Evolutionary conservation across 2,888 invertebrate genomes (phyloP).

Genomic region (Drosophila conformis): DNA sequence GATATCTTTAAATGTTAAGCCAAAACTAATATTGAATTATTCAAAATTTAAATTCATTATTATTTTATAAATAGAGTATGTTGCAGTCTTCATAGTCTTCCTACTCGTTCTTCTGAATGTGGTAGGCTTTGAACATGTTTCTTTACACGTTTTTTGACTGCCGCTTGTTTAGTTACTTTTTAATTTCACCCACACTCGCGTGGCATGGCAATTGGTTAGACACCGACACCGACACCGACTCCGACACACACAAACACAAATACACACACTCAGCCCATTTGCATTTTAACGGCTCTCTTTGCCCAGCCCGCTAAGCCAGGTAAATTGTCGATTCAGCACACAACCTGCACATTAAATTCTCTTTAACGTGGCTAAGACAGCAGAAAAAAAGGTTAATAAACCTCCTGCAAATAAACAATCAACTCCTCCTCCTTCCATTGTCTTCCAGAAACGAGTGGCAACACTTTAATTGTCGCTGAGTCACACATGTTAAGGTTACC

Average conservation of each 20-base stretch:
- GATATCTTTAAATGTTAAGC: background rate
- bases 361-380: constrained; percentile 73
- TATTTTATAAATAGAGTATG: constrained; percentile 11
- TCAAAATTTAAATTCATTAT: too few relatives aligned
- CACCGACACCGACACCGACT: constrained; percentile 21
- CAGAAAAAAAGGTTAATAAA: constrained; percentile 73
- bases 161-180: constrained; percentile 57
- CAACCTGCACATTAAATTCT: constrained; percentile 69
- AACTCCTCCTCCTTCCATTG: constrained; percentile 43
- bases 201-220: constrained; percentile 60
- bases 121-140: constrained; percentile 34
- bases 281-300: constrained; percentile 61
- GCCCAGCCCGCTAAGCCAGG: constrained; percentile 20
- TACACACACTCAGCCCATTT: constrained; percentile 25
- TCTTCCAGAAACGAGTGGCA: constrained; percentile 46
- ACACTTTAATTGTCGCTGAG: constrained; percentile 47
- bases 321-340: constrained; percentile 52
- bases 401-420: constrained; percentile 41
- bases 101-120: constrained; percentile 6
- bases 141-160: constrained; percentile 43
- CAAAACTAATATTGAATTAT: background rate
- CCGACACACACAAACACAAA: constrained; percentile 20
- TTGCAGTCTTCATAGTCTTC: background rate
- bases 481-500: constrained; percentile 42
- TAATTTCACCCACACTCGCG: constrained; percentile 71